Evolutionary conservation across 2,888 invertebrate genomes (phyloP), one percentile per base, ranked within the genome.

Genomic region (Pseudoips prasinana): DNA sequence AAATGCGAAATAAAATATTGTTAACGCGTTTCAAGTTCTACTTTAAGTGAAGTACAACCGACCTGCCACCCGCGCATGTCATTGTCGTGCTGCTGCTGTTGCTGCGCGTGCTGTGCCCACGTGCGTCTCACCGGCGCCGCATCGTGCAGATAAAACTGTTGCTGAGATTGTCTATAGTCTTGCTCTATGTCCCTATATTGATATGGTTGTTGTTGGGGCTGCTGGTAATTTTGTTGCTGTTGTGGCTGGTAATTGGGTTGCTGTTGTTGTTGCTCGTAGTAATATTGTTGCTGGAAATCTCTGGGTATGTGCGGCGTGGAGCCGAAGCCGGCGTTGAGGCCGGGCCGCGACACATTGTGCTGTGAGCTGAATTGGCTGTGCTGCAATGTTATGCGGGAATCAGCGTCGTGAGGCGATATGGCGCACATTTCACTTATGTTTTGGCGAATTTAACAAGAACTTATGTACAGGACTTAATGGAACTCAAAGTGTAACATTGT

Each of bases 81-180:
- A 17, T 90, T 90, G 85, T 91, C 91, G 6, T 92, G 92, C 14
- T 92, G 91, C 25, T 47, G 47, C 1, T 47, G 53, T 10, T 46
- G 49, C 24, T 50, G 56, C 23, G 83, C 84, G 43, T 91, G 91
- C 61, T 91, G 91, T 20, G 92, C 92, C 93, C 93, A 93, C 1
- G 93, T 94, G 55, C 93, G 82, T 5, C 93, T 77, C 68, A 90
- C 90, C 35, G 85, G 91, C 49, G 77, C 43, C 81, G 80, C 58
- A 65, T 94, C 94, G 71, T 95, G 95, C 58, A 95, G 85, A 80
- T 93, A 95, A 80, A 95, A 95, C 75, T 94, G 93, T 51, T 91
- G 89, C 41, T 63, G 7, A 3, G 7, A n/a, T n/a, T 20, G 47
- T 2, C 47, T 58, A 57, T 57, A 65, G 33, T 69, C 73, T 14